Conservation (phyloP, 2,888 invertebrate genomes). For the Caprella mutica region DNA sequence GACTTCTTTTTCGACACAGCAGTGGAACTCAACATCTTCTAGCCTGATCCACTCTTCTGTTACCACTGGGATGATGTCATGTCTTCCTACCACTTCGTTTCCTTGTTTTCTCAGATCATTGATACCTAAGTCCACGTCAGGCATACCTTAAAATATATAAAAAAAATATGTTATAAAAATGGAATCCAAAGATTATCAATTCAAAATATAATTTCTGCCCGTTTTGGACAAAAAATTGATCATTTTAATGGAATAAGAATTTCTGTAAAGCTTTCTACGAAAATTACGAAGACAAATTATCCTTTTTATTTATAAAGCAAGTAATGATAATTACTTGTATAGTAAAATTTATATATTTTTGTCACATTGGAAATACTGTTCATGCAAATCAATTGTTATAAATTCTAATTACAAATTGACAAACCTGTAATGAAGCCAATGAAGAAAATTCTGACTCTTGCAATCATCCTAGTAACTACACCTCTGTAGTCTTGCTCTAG, state of each 20-base stretch:
- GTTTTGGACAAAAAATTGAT: too few species aligned
- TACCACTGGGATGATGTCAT: conserved; percentile 95
- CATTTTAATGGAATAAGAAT: too few species aligned
- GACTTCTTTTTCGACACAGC: conserved; percentile 79
- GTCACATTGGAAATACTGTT: too few species aligned
- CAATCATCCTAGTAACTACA: conserved; percentile 75
- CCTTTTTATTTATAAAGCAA: too few species aligned
- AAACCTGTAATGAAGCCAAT: conserved; percentile 84
- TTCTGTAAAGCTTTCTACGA: too few species aligned
- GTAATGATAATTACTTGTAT: too few species aligned
- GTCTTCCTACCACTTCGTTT: conserved; percentile 95
- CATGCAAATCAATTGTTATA: background rate
- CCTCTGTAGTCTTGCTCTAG: conserved; percentile 80
- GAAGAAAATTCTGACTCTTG: conserved; percentile 88
- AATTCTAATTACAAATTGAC: background rate
- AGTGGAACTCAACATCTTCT: conserved; percentile 87
- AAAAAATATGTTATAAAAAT: background rate
- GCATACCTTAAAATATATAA: conserved; percentile 57
- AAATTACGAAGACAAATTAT: too few species aligned
- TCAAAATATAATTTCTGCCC: too few species aligned
- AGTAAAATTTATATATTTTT: too few species aligned
- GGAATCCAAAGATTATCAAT: too few species aligned
- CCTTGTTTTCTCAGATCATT: conserved; percentile 97
- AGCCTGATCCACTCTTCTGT: conserved; percentile 99
- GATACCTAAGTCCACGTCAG: conserved; percentile 89